Conservation (phyloP, 2,888 invertebrate species). For the Rosalia funebris region DNA sequence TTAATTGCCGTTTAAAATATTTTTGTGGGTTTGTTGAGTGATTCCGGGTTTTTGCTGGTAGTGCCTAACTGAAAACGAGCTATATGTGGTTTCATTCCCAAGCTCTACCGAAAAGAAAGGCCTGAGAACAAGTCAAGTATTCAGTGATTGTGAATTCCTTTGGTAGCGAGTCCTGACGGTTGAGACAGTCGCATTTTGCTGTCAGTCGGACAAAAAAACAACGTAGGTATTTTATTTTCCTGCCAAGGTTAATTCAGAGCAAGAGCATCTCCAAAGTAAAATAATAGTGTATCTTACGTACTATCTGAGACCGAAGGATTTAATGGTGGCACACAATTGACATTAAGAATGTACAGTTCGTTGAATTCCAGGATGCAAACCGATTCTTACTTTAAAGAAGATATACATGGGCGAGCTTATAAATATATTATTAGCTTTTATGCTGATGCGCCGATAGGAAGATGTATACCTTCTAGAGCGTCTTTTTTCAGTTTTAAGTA, state of each 20-base stretch:
- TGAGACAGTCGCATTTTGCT: conserved; percentile 64
- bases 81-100: conserved; percentile 46
- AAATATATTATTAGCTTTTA: conserved; percentile 20
- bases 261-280: conserved; percentile 61
- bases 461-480: neutral
- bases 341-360: conserved; percentile 49
- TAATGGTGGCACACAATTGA: conserved; percentile 59
- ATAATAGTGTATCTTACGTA: conserved; percentile 62
- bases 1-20: conserved; percentile 50
- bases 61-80: conserved; percentile 40
- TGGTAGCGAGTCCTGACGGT: conserved; percentile 57
- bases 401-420: conserved; percentile 33
- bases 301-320: conserved; percentile 60
- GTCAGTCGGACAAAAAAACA: conserved; percentile 57
- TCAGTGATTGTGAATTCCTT: conserved; percentile 61
- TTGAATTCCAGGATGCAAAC: conserved; percentile 40
- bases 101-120: conserved; percentile 43
- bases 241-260: conserved; percentile 64
- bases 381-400: conserved; percentile 41
- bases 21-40: conserved; percentile 38
- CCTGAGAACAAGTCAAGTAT: conserved; percentile 54
- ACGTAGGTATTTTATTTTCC: conserved; percentile 62
- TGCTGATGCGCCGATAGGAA: neutral
- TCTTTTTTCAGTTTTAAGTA: neutral
- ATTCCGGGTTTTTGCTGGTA: conserved; percentile 47